Evolutionary conservation across 1,140 invertebrate genomes (phyloP).

Genomic region (Magallana angulata): DNA sequence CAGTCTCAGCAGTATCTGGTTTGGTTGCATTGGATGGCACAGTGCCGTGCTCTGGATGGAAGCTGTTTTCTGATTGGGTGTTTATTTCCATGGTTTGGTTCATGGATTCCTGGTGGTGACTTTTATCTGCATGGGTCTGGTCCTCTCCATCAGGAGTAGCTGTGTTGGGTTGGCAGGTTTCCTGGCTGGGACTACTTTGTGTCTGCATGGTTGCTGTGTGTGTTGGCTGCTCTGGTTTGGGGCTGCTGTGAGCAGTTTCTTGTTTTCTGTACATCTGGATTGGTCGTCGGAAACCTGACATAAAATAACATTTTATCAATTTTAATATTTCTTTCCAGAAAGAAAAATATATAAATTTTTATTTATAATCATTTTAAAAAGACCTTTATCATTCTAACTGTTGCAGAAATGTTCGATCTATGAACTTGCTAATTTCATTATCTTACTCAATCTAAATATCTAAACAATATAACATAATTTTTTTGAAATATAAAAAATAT

Average conservation of each 20-base stretch:
- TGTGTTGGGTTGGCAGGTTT: not conserved
- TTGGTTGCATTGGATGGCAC: not conserved
- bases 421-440: too few species aligned
- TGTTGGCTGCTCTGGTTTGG: slow-evolving; percentile 42
- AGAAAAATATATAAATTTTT: too few species aligned
- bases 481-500: too few species aligned
- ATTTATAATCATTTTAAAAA: too few species aligned
- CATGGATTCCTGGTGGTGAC: not conserved
- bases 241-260: slow-evolving; percentile 79
- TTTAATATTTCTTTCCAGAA: too few species aligned
- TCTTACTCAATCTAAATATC: too few species aligned
- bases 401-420: too few species aligned
- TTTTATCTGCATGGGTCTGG: not conserved
- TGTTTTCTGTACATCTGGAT: slow-evolving; percentile 92
- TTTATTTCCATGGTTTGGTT: not conserved
- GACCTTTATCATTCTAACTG: too few species aligned
- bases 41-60: not conserved
- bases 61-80: slow-evolving; percentile 3
- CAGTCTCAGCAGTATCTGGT: not conserved
- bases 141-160: not conserved
- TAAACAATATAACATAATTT: too few species aligned
- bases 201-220: not conserved
- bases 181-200: not conserved
- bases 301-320: not conserved
- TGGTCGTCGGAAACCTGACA: slow-evolving; percentile 88